Base-by-base conservation (phyloP, 30 jellyfish, hydroid and myxozoan genomes). In the Sanderia malayensis region DNA sequence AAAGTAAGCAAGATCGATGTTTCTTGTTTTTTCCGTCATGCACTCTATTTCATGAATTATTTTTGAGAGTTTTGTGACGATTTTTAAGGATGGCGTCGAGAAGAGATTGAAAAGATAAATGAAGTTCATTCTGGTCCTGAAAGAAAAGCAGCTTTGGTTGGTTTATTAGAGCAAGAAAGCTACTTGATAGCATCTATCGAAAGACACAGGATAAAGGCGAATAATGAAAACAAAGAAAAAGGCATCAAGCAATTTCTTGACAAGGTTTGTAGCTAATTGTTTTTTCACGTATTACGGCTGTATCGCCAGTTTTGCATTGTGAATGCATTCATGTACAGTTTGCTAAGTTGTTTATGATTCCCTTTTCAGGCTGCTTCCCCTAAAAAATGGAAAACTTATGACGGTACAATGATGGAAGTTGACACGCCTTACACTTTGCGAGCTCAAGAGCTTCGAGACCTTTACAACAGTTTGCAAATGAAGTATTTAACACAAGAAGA, bases 401-500 rank as follows among this genome's bases (percentile, higher is more conserved):
- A 92, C 41, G 98, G 98, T 0, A 74, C 85, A 19, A 74, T 76
- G 27, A 92, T 90, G n/a, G 82, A 71, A 26, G 85, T 92, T 27
- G 89, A 84, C 47, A 92, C 98, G 19, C 96, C 89, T 37, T 44
- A 77, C 76, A 84, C 98, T 29, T 58, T 84, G 23, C 87, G 95
- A 2, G 98, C 98, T 1, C 90, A 83, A 64, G 86, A 92, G 76
- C 61, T 92, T 4, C 37, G 84, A 66, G 98, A 92, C 46, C 60
- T 92, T 64, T 92, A 92, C 77, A 85, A 80, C 81, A 92, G 96
- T 80, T 55, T 92, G 71, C 96, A 92, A 49, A 83, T 81, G 95
- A 79, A 70, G 29, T 84, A 84, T 44, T 68, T 92, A 27, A 92
- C 96, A 13, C 86, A 73, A n/a, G 96, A 84, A 55, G 98, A 92